phyloP scores from a whole-genome alignment of 2,888 invertebrate species.

The Hirtodrosophila duncani region DNA sequence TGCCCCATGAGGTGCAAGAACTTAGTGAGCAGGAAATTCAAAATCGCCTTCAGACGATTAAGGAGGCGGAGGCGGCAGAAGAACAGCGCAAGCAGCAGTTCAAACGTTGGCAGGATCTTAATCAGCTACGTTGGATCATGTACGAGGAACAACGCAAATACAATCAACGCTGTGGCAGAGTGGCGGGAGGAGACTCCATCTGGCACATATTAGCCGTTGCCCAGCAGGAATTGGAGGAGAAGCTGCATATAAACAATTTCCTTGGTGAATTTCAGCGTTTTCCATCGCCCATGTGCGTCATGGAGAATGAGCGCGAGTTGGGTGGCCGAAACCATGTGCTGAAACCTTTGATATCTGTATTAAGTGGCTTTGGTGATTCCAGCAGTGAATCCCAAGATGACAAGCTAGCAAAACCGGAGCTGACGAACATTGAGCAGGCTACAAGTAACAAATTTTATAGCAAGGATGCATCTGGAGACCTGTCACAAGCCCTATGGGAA shows the following conservation, averaged over 20 bases:
- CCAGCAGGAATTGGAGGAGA: constrained; percentile 61
- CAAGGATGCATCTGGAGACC: no score
- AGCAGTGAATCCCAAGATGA: neutral
- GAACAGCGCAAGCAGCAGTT: constrained; percentile 16
- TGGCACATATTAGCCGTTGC: constrained; percentile 63
- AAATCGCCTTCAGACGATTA: neutral
- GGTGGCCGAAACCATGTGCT: neutral
- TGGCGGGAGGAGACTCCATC: constrained; percentile 31
- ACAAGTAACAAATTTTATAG: no score
- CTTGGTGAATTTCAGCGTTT: constrained; percentile 26
- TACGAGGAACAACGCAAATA: constrained; percentile 42
- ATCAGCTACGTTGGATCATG: constrained; percentile 44
- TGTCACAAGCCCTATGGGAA: no score
- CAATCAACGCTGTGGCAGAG: constrained; percentile 14
- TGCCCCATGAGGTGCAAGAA: constrained; percentile 45
- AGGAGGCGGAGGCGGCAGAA: constrained; percentile 4
- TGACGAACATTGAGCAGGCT: no score
- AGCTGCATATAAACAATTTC: constrained; percentile 29
- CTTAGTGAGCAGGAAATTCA: constrained; percentile 38
- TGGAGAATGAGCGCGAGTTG: constrained; percentile 2
- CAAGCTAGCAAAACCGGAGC: no score
- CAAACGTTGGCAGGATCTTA: constrained; percentile 42
- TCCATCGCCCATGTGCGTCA: constrained; percentile 50
- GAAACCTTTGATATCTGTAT: constrained; percentile 14
- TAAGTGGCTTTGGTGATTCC: constrained; percentile 18